Conservation (phyloP, 2,113 vertebrate genomes). For the Hemicordylus capensis region DNA sequence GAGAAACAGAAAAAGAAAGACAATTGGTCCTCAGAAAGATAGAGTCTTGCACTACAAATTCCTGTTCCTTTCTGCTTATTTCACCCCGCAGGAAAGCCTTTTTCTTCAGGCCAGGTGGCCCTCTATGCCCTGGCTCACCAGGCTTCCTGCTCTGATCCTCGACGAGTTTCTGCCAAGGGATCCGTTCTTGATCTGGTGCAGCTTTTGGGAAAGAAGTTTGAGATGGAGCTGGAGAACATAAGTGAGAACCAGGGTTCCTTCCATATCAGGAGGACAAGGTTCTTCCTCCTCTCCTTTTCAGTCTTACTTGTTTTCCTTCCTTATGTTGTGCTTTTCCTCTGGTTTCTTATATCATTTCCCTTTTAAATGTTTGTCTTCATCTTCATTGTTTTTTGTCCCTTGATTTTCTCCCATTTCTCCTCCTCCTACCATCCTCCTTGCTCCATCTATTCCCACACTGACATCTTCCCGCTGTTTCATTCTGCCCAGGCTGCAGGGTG, state of each 20-base stretch:
- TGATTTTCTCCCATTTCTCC: not conserved
- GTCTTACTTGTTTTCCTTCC: not conserved
- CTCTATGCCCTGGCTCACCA: constrained; percentile 1
- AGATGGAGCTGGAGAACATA: constrained; percentile 3
- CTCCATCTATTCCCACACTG: not conserved
- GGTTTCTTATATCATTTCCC: not conserved
- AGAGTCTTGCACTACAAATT: not conserved
- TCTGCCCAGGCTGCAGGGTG: not conserved
- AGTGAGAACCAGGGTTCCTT: not conserved
- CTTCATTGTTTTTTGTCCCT: not conserved
- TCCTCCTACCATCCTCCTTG: not conserved
- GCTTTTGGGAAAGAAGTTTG: constrained; percentile 11
- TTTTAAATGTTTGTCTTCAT: not conserved
- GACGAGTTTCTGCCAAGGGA: not conserved
- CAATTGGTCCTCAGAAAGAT: not conserved
- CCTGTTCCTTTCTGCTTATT: not conserved
- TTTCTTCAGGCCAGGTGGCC: constrained; percentile 9
- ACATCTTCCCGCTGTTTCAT: not conserved
- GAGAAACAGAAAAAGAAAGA: not conserved
- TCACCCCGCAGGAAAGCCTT: not conserved
- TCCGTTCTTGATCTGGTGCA: not conserved
- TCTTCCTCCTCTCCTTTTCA: not conserved
- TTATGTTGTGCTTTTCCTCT: not conserved
- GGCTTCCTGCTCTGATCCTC: constrained; percentile 12
- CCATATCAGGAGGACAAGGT: not conserved